Evolutionary conservation across 1,140 invertebrate species (phyloP).

Genomic region (Macrobrachium nipponense): DNA sequence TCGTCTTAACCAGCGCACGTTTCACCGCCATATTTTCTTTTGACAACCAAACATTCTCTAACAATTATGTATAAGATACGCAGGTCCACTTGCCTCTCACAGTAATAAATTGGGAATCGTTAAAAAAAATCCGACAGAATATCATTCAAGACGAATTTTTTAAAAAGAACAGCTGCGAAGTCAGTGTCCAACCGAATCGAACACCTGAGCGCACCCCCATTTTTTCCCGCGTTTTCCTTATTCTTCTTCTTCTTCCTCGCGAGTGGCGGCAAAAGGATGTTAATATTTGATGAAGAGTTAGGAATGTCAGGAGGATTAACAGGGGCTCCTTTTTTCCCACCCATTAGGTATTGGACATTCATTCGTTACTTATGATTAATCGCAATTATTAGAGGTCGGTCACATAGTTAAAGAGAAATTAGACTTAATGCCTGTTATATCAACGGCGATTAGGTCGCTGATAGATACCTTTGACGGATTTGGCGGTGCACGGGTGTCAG

Average conservation of each 20-base stretch:
- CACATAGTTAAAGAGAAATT: slow-evolving; percentile 46
- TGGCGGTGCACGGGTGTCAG: no score
- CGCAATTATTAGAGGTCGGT: slow-evolving; percentile 27
- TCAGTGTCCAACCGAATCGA: no score
- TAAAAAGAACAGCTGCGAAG: no score
- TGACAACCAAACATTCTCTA: no score
- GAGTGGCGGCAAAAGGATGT: slow-evolving; percentile 9
- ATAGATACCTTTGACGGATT: not conserved
- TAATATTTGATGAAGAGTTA: slow-evolving; percentile 29
- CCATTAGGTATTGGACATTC: slow-evolving; percentile 15
- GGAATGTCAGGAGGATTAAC: slow-evolving; percentile 29
- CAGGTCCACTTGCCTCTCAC: no score
- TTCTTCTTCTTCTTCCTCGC: not conserved
- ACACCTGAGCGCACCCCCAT: not conserved
- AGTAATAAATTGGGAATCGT: no score
- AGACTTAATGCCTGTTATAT: slow-evolving; percentile 6
- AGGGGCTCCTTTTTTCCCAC: slow-evolving; percentile 9
- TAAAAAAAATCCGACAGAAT: no score
- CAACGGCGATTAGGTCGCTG: not conserved
- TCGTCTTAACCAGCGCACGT: not conserved
- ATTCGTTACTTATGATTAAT: slow-evolving; percentile 34
- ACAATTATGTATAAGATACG: no score
- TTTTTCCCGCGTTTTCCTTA: not conserved
- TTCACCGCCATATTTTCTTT: no score
- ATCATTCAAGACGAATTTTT: no score